These are phyloP conservation scores for Polia nebulosa DNA, from an alignment of 2,888 invertebrate species.

Conservation along the genomic window DNA sequence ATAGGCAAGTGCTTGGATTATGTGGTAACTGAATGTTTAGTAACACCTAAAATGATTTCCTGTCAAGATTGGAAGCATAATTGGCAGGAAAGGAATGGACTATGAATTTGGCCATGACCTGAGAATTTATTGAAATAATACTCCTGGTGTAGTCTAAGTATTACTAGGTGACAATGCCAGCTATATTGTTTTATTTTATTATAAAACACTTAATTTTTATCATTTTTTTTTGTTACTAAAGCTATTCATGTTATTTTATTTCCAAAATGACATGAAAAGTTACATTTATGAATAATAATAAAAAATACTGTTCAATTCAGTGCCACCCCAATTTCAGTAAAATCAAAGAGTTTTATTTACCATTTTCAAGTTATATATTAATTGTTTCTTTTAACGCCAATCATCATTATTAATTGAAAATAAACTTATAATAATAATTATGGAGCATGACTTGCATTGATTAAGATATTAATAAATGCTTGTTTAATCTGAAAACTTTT, in stretches of 20 bases:
- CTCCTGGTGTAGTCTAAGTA: no score
- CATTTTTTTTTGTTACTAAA: conserved; percentile 28
- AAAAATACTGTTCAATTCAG: neutral
- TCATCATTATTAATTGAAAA: conserved; percentile 3
- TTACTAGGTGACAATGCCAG: no score
- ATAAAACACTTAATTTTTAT: no score
- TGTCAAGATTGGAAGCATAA: conserved; percentile 16
- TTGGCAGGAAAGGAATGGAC: conserved; percentile 13
- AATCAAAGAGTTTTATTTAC: neutral
- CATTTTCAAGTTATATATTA: neutral
- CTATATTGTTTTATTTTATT: neutral
- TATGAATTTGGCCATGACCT: conserved; percentile 55
- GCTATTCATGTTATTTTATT: neutral
- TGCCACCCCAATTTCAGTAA: neutral
- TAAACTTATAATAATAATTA: no score
- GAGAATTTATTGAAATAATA: conserved; percentile 30
- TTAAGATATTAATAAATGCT: neutral
- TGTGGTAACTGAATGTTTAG: conserved; percentile 26
- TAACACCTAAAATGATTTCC: conserved; percentile 23
- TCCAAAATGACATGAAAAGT: conserved; percentile 4
- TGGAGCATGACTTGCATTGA: conserved; percentile 1
- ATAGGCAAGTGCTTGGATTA: conserved; percentile 13
- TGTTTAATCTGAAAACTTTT: neutral
- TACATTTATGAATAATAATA: neutral
- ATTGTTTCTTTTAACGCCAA: neutral